Evolutionary conservation across 2,888 invertebrate species (phyloP).

Genomic region (Hypomecis atomaria): DNA sequence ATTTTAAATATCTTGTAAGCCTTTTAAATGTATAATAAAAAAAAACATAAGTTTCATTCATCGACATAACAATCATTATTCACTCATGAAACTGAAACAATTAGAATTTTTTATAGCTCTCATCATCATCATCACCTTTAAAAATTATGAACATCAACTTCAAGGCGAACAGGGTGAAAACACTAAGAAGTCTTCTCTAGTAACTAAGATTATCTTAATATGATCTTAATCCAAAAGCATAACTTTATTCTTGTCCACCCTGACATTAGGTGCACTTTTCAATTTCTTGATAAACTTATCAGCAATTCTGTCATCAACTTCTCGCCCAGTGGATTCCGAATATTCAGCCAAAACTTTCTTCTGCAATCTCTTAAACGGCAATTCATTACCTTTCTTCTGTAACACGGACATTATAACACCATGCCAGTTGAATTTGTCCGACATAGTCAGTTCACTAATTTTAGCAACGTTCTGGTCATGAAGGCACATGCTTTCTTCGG

Average conservation of each 20-base stretch:
- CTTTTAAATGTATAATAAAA: too few relatives aligned
- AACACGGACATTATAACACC: constrained; percentile 78
- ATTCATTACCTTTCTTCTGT: constrained; percentile 84
- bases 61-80: too few relatives aligned
- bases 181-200: neutral
- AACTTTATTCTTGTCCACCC: constrained; percentile 86
- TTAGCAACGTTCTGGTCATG: constrained; percentile 80
- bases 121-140: too few relatives aligned
- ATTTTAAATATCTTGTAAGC: too few relatives aligned
- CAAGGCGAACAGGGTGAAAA: too few relatives aligned
- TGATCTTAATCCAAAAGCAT: constrained; percentile 58
- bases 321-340: constrained; percentile 75
- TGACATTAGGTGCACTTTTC: constrained; percentile 86
- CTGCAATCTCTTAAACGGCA: constrained; percentile 89
- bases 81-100: too few relatives aligned
- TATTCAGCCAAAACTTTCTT: constrained; percentile 90
- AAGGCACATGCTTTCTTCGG: constrained; percentile 69
- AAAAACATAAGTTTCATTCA: too few relatives aligned
- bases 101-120: too few relatives aligned
- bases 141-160: too few relatives aligned
- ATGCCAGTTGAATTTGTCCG: constrained; percentile 80
- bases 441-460: constrained; percentile 61
- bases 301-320: constrained; percentile 86
- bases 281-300: constrained; percentile 90
- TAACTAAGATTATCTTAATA: constrained; percentile 42